Conservation (phyloP, 1,140 invertebrate species). For the Spodoptera litura region DNA sequence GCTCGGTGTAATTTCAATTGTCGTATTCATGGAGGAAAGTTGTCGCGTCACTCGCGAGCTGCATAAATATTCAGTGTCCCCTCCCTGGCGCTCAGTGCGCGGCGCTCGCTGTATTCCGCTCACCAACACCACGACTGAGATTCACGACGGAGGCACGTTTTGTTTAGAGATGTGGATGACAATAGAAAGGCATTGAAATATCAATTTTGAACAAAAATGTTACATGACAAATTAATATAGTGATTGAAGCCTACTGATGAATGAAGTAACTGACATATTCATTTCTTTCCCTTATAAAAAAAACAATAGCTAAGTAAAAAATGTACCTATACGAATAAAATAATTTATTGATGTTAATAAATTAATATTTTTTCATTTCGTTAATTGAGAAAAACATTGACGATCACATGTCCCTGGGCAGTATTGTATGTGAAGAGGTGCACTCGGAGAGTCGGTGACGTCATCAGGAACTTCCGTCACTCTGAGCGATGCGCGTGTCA, state of each 20-base stretch:
- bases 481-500: constrained; percentile 1
- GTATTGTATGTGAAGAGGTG: too few relatives aligned
- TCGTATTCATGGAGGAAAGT: constrained; percentile 54
- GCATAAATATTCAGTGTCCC: constrained; percentile 54
- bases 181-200: background rate
- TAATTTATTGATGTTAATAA: too few relatives aligned
- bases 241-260: too few relatives aligned
- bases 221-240: too few relatives aligned
- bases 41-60: constrained; percentile 40
- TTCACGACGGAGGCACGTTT: constrained; percentile 9
- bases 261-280: too few relatives aligned
- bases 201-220: too few relatives aligned
- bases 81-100: background rate
- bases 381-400: too few relatives aligned
- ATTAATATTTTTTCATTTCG: too few relatives aligned
- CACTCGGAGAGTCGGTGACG: background rate
- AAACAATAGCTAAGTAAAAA: too few relatives aligned
- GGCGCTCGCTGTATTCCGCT: background rate
- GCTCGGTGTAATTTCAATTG: constrained; percentile 55
- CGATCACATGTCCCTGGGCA: too few relatives aligned
- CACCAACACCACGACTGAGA: background rate
- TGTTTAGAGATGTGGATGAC: constrained; percentile 30
- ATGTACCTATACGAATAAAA: too few relatives aligned
- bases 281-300: too few relatives aligned
- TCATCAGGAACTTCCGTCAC: constrained; percentile 5